phyloP scores from a whole-genome alignment of 1,140 invertebrate species.

The Phocides pigmalion region DNA sequence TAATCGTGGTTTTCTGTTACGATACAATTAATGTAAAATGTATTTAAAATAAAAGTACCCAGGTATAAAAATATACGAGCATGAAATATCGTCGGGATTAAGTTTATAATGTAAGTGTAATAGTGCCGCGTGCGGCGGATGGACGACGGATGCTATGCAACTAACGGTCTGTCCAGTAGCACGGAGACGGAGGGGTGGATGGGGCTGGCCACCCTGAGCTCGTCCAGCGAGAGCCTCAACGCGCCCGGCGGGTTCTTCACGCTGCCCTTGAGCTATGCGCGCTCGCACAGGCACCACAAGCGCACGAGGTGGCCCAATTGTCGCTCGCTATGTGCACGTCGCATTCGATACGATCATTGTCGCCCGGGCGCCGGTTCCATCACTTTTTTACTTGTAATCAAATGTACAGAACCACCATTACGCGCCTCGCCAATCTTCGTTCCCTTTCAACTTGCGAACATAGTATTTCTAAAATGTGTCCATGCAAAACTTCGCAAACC shows the following conservation, averaged over 20 bases:
- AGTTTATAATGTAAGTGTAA: too few relatives aligned
- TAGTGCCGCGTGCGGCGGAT: neutral
- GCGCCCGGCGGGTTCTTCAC: conserved; percentile 83
- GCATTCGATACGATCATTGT: conserved; percentile 50
- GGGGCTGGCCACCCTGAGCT: conserved; percentile 56
- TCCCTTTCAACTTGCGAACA: too few relatives aligned
- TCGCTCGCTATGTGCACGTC: conserved; percentile 62
- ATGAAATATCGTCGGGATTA: too few relatives aligned
- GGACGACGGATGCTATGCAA: conserved; percentile 6
- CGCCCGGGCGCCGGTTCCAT: conserved; percentile 51
- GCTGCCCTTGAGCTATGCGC: conserved; percentile 85
- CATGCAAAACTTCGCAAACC: too few relatives aligned
- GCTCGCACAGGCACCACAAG: conserved; percentile 86
- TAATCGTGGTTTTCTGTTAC: too few relatives aligned
- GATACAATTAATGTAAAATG: too few relatives aligned
- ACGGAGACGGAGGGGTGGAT: conserved; percentile 63
- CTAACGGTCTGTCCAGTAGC: conserved; percentile 46
- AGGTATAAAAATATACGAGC: too few relatives aligned
- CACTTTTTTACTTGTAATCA: neutral
- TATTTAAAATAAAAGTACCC: too few relatives aligned
- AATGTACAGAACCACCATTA: neutral
- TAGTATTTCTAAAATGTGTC: too few relatives aligned
- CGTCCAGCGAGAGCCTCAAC: conserved; percentile 79
- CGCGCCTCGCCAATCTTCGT: neutral
- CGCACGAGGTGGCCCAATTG: conserved; percentile 82